A percentile compares a stretch with the other conserved stretches of the same genome.
Conservation (phyloP, 1,140 invertebrate genomes). For the Monomorium pharaonis region DNA sequence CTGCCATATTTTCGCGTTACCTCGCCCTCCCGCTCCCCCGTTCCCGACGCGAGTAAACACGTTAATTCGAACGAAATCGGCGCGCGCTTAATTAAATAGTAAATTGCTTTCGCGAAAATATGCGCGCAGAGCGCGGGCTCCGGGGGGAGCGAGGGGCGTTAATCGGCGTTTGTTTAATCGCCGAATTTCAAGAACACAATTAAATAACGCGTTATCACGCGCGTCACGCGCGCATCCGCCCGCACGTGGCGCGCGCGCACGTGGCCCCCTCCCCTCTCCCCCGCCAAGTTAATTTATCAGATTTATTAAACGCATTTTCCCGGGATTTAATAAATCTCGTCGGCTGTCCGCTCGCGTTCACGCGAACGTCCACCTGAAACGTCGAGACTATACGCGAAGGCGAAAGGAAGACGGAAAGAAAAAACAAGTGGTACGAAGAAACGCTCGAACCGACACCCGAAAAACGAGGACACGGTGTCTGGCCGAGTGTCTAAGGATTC, state of each 20-base stretch:
- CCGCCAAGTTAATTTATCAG: not conserved
- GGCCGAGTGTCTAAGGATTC: too few relatives aligned
- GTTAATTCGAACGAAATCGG: not conserved
- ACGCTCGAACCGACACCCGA: too few relatives aligned
- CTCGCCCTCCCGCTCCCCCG: not conserved
- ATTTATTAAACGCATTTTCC: not conserved
- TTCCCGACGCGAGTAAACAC: not conserved
- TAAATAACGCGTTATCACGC: not conserved
- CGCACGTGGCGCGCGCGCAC: not conserved
- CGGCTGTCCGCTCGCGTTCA: too few relatives aligned
- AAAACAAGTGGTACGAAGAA: too few relatives aligned
- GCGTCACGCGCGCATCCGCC: not conserved
- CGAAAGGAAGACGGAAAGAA: too few relatives aligned
- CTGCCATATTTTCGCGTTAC: not conserved
- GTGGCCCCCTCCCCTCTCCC: too few relatives aligned
- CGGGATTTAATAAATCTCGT: not conserved
- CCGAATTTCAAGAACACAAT: not conserved
- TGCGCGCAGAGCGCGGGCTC: not conserved
- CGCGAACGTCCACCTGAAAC: too few relatives aligned
- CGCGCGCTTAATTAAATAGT: conserved; percentile 10
- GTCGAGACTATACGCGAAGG: not conserved
- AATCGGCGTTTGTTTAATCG: not conserved
- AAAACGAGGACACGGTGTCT: too few relatives aligned
- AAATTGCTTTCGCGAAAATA: not conserved
- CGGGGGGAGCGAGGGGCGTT: not conserved